A percentile compares a stretch with the other conserved stretches of the same genome.
phyloP scores from a whole-genome alignment of 2,797 vertebrate species.

The Trematomus bernacchii region DNA sequence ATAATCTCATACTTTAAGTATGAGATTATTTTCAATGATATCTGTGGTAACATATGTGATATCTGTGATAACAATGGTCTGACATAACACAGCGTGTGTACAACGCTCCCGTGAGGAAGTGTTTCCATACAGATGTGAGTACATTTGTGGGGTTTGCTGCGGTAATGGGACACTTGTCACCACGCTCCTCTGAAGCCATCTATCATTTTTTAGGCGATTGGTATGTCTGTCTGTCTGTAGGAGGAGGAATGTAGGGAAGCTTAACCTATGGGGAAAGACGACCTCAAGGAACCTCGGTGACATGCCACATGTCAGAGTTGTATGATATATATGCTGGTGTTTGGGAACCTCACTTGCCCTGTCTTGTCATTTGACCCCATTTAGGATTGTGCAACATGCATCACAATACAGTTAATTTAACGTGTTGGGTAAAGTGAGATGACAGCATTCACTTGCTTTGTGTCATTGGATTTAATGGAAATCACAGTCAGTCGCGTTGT shows the following conservation, averaged over 20 bases:
- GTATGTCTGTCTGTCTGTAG: constrained; percentile 67
- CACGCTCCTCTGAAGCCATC: constrained; percentile 62
- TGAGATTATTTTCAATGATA: too few relatives aligned
- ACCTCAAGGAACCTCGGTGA: not conserved
- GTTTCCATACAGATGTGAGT: constrained; percentile 64
- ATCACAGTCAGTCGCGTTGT: constrained; percentile 6
- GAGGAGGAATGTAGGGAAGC: constrained; percentile 63
- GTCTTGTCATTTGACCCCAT: constrained; percentile 53
- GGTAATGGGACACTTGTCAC: constrained; percentile 53
- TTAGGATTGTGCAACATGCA: not conserved
- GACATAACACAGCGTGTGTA: constrained; percentile 29
- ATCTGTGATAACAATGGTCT: not conserved
- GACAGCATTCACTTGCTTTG: constrained; percentile 6
- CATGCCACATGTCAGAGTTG: constrained; percentile 13
- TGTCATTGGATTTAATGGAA: constrained; percentile 4
- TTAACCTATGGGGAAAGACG: constrained; percentile 34
- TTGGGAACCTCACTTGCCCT: constrained; percentile 23
- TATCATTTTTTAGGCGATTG: constrained; percentile 68
- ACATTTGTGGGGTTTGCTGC: constrained; percentile 2
- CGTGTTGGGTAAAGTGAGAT: not conserved
- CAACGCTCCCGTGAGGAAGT: constrained; percentile 10
- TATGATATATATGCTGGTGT: constrained; percentile 11
- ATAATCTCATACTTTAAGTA: not conserved
- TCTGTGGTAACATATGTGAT: not conserved
- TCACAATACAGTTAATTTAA: not conserved